Conservation (phyloP, 2,113 vertebrate species). For the Caretta caretta region DNA sequence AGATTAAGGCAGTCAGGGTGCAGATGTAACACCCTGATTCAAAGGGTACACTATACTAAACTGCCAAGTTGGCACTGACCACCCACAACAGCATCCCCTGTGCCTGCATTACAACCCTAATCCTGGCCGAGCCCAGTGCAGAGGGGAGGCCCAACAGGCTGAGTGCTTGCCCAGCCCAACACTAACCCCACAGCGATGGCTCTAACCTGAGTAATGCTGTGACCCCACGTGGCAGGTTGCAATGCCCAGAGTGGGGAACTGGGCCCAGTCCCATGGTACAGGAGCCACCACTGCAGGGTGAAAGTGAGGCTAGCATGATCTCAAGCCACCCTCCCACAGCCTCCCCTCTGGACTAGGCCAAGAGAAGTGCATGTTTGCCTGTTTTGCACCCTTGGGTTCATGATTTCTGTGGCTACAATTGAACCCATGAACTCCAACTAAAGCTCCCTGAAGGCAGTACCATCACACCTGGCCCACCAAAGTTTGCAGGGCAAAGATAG, state of each 20-base stretch:
- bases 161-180: background rate
- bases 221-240: background rate
- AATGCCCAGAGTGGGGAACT: background rate
- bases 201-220: background rate
- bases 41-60: background rate
- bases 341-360: background rate
- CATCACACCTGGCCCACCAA: background rate
- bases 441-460: rapidly evolving
- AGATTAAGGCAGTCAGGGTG: background rate
- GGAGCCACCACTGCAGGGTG: background rate
- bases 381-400: background rate
- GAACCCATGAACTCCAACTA: background rate
- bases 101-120: background rate
- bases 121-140: background rate
- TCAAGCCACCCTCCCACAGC: background rate
- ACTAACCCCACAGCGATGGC: too few relatives aligned
- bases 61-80: background rate
- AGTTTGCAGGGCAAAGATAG: background rate
- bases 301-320: background rate
- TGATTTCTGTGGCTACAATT: background rate
- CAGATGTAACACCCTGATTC: background rate
- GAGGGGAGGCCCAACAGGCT: background rate
- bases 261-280: background rate
- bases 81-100: background rate
- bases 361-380: background rate